Conservation (phyloP, 1,140 invertebrate species). For the Drosophila leontia region DNA sequence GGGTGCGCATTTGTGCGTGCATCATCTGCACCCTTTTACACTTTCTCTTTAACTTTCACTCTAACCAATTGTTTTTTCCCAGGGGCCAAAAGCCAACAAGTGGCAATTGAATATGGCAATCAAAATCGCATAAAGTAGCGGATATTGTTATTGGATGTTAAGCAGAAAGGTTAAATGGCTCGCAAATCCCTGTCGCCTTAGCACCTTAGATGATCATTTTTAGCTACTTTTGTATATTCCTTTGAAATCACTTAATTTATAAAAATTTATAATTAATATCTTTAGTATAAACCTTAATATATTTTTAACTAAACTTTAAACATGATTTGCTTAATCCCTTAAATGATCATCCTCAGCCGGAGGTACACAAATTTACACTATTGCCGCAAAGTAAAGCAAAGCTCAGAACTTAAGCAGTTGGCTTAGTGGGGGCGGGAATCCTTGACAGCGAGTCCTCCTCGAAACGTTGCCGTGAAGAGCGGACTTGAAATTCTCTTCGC, state of each 20-base stretch:
- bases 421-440: constrained; percentile 9
- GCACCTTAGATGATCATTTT: constrained; percentile 9
- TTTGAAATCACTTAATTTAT: not conserved
- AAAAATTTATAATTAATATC: not conserved
- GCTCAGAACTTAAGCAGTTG: constrained; percentile 34
- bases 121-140: constrained; percentile 40
- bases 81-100: constrained; percentile 48
- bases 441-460: constrained; percentile 31
- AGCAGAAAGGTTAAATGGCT: constrained; percentile 21
- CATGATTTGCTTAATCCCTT: not conserved
- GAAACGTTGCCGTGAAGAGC: constrained; percentile 29
- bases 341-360: not conserved
- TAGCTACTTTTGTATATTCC: not conserved
- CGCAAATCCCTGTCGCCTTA: not conserved
- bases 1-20: constrained; percentile 57
- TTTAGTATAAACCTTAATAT: not conserved
- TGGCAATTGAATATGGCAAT: constrained; percentile 62
- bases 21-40: constrained; percentile 64
- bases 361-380: constrained; percentile 21
- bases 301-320: not conserved
- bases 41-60: constrained; percentile 45
- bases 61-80: constrained; percentile 52
- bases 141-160: constrained; percentile 28
- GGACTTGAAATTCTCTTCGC: constrained; percentile 27
- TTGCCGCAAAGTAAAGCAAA: constrained; percentile 11